phyloP scores from a whole-genome alignment of 2,888 invertebrate genomes.

The Orchestes rusci region DNA sequence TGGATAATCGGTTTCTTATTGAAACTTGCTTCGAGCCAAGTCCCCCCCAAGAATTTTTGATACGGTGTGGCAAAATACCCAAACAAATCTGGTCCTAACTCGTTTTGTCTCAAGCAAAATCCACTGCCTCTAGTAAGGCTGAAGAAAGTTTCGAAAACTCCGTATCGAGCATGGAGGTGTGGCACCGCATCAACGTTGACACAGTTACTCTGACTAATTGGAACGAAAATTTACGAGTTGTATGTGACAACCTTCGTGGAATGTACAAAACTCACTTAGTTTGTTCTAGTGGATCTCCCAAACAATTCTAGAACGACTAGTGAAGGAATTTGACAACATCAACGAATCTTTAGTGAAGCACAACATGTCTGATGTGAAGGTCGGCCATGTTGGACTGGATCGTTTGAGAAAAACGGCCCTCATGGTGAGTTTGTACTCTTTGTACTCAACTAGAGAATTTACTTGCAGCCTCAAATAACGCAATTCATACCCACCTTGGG shows the following conservation, averaged over 20 bases:
- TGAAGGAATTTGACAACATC: constrained; percentile 63
- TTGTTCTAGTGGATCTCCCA: constrained; percentile 70
- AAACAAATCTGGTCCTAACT: too few relatives aligned
- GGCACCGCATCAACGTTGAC: constrained; percentile 59
- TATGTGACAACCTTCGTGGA: constrained; percentile 36
- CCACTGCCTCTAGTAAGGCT: too few relatives aligned
- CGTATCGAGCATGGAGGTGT: constrained; percentile 44
- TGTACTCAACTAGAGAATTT: not conserved
- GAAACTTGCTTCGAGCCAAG: too few relatives aligned
- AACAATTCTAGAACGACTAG: constrained; percentile 71
- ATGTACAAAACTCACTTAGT: not conserved
- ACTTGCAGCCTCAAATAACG: constrained; percentile 36
- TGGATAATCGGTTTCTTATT: too few relatives aligned
- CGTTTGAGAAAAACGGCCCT: constrained; percentile 67
- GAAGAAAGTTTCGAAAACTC: constrained; percentile 37
- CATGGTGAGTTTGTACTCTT: constrained; percentile 36
- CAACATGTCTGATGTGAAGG: constrained; percentile 59
- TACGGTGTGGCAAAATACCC: too few relatives aligned
- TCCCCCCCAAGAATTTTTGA: too few relatives aligned
- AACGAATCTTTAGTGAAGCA: constrained; percentile 64
- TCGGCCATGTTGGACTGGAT: constrained; percentile 65
- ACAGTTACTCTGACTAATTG: constrained; percentile 66
- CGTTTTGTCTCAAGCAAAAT: too few relatives aligned
- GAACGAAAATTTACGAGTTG: constrained; percentile 70
- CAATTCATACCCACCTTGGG: constrained; percentile 53